Conservation (phyloP, 2,797 vertebrate genomes). For the Enteromius mattozi region DNA sequence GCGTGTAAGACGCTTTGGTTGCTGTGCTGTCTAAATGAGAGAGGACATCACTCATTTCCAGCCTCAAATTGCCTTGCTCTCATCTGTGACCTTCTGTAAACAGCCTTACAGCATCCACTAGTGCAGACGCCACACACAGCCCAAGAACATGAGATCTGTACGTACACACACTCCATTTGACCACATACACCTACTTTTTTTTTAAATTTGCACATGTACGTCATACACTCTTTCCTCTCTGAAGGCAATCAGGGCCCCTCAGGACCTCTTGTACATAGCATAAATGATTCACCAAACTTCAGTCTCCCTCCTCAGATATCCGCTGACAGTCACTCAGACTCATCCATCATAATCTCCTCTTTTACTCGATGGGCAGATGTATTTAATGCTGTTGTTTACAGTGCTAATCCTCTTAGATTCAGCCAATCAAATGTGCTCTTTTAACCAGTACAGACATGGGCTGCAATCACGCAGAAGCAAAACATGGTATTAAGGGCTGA, state of each 20-base stretch:
- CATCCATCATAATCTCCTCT: conserved; percentile 32
- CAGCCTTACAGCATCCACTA: conserved; percentile 62
- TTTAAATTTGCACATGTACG: conserved; percentile 5
- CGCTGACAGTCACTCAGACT: background rate
- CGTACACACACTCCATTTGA: conserved; percentile 6
- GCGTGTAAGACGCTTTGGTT: conserved; percentile 63
- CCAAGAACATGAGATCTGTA: conserved; percentile 26
- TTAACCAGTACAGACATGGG: background rate
- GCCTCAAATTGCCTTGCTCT: conserved; percentile 83
- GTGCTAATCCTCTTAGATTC: conserved; percentile 1
- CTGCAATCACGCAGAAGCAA: background rate
- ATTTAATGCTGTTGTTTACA: conserved; percentile 26
- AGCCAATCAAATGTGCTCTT: background rate
- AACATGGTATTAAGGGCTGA: background rate
- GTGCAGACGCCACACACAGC: conserved; percentile 10
- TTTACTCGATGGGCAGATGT: background rate
- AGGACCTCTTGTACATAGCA: conserved; percentile 2
- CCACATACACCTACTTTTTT: background rate
- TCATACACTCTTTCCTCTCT: background rate
- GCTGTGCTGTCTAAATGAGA: conserved; percentile 75
- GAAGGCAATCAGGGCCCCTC: background rate
- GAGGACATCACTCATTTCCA: conserved; percentile 83
- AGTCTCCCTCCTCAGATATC: background rate
- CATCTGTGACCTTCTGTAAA: conserved; percentile 80
- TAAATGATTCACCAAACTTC: conserved; percentile 17